Evolutionary conservation across 1,140 invertebrate genomes (phyloP), one percentile per base, ranked within the genome.

Genomic region (Heliconius melpomene): DNA sequence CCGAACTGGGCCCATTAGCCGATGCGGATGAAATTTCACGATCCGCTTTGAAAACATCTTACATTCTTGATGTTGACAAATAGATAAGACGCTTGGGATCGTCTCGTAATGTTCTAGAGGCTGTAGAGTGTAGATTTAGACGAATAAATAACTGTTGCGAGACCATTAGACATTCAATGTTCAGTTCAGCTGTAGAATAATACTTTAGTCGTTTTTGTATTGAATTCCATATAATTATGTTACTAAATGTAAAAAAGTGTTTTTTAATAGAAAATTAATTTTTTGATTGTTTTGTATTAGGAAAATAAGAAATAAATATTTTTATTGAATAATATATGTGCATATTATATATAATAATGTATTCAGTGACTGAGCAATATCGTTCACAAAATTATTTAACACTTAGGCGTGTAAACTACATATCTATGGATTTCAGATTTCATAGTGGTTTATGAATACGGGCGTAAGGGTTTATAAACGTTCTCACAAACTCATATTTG

Each of bases 21-120:
- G 70, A 36, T 78, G 70, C 76, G 76, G 76, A 78, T 78, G 52
- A 72, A 78, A 72, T 78, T 78, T 78, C 76, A 78, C 46, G 76
- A 72, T 46, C 26, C 38, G 70, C 23, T 54, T 72, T 77, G 71
- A 77, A 78, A 54, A 72, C 70, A 72, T 78, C 70, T 78, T 40
- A 32, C 5, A 66, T 72, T 72, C 70, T 70, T 70, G 20, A 52
- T 72, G 70, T 38, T 78, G 20, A 66, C 29, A 29, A 32, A 74
- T 29, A 29, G 50, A 72, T 66, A 66, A 66, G 60, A 66, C 16
- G 60, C 60, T 66, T 29, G 60, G n/a, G 29, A 29, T 7, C 23
- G 11, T 29, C 26, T 66, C 29, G 26, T 66, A 16, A 66, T 29
- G 26, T 66, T 29, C 60, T 16, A 57, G 23, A 23, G n/a, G 26